A percentile compares a stretch with the other conserved stretches of the same genome.
Conservation (phyloP, 1,140 invertebrate genomes). For the Bombus consobrinus region DNA sequence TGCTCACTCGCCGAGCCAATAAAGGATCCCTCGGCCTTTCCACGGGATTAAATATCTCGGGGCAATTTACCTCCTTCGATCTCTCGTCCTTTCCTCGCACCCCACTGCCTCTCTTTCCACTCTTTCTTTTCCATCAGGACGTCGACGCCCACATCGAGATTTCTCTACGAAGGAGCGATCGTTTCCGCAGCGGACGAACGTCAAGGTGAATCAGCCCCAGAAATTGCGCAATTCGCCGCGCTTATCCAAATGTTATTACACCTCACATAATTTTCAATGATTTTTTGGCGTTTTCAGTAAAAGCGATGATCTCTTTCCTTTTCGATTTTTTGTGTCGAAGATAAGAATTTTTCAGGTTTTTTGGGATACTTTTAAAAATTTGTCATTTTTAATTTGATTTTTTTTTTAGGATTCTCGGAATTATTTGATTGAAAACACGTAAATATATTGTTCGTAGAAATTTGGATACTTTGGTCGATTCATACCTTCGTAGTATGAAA, state of each 20-base stretch:
- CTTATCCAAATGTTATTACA: conserved; percentile 38
- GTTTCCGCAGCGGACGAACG: conserved; percentile 11
- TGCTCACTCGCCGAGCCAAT: conserved; percentile 75
- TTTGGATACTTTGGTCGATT: too few species aligned
- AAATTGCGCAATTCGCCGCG: conserved; percentile 15
- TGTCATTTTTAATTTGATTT: too few species aligned
- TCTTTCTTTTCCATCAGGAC: conserved; percentile 46
- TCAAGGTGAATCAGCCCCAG: not conserved
- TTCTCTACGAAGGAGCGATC: conserved; percentile 58
- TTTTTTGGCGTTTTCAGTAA: not conserved
- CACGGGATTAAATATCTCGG: conserved; percentile 79
- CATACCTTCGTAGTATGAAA: too few species aligned
- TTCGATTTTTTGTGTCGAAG: not conserved
- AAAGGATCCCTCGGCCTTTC: conserved; percentile 77
- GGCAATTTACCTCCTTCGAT: conserved; percentile 76
- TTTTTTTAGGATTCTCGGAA: too few species aligned
- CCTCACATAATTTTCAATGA: not conserved
- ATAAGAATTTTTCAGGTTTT: too few species aligned
- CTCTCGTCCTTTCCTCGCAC: conserved; percentile 27
- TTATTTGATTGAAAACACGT: too few species aligned
- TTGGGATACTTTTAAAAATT: too few species aligned
- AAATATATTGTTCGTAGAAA: too few species aligned
- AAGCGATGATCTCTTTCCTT: not conserved
- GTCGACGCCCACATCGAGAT: conserved; percentile 60
- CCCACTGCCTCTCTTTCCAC: conserved; percentile 26